Conservation (phyloP, 1,140 invertebrate genomes). For the Drosophila burlai region DNA sequence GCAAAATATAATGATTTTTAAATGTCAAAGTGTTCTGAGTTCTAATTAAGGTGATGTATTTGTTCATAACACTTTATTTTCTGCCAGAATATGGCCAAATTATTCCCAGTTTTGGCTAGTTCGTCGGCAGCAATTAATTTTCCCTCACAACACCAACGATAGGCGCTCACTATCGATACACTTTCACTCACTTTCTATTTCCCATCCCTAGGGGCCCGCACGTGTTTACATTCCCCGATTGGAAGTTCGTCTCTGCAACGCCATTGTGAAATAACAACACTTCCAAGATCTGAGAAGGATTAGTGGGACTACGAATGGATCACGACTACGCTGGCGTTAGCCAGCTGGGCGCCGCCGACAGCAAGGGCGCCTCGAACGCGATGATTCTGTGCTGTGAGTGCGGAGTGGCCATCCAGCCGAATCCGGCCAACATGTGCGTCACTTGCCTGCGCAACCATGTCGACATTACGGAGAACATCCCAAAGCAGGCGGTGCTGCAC, state of each 20-base stretch:
- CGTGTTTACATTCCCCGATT: slow-evolving; percentile 59
- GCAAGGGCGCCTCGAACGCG: slow-evolving; percentile 17
- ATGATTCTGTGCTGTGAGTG: slow-evolving; percentile 91
- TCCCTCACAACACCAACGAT: background rate
- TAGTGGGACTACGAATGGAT: slow-evolving; percentile 43
- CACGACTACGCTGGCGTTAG: slow-evolving; percentile 48
- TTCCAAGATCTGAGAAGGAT: background rate
- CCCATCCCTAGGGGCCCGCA: slow-evolving; percentile 30
- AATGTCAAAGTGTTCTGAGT: too few species aligned
- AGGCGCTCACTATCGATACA: background rate
- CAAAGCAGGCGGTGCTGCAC: slow-evolving; percentile 95
- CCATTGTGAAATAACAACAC: slow-evolving; percentile 23
- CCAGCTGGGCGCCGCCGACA: slow-evolving; percentile 41
- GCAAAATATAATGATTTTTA: too few species aligned
- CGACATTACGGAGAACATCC: slow-evolving; percentile 98
- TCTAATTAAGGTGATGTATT: too few species aligned
- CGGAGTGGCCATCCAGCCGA: slow-evolving; percentile 93
- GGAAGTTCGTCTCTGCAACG: slow-evolving; percentile 21
- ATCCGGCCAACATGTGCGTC: slow-evolving; percentile 99
- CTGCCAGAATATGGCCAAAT: background rate
- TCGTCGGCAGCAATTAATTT: background rate
- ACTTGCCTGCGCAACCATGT: slow-evolving; percentile 95
- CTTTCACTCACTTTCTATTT: slow-evolving; percentile 1
- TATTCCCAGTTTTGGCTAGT: background rate
- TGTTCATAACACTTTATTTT: background rate